Percentiles rank a stretch among this genome's conserved stretches.
Conservation (phyloP, 2,797 vertebrate species). For the Amblyopsis hoosieri region DNA sequence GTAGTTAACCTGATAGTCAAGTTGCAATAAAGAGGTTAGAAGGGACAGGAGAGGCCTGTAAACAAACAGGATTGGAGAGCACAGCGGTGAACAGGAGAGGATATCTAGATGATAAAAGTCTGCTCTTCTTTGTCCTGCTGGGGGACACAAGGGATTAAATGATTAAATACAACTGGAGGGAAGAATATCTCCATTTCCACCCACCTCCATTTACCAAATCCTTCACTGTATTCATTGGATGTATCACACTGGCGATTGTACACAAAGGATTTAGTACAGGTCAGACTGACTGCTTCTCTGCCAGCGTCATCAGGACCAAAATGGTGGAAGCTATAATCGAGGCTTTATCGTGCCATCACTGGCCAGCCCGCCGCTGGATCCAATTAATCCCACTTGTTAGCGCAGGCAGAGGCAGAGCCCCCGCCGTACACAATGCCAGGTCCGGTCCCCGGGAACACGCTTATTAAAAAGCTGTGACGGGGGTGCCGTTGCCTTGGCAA, state of each 20-base stretch:
- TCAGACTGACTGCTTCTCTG: constrained; percentile 12
- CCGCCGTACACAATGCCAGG: constrained; percentile 43
- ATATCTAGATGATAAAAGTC: constrained; percentile 49
- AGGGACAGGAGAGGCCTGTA: constrained; percentile 34
- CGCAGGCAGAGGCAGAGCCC: constrained; percentile 36
- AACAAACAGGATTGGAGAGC: constrained; percentile 62
- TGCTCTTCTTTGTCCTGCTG: constrained; percentile 49
- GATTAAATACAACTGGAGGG: constrained; percentile 41
- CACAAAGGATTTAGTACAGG: constrained; percentile 7
- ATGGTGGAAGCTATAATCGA: constrained; percentile 40
- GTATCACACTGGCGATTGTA: constrained; percentile 16
- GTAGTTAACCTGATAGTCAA: constrained; percentile 48
- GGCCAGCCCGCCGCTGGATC: constrained; percentile 33
- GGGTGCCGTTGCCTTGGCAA: constrained; percentile 60
- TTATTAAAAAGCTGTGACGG: constrained; percentile 62
- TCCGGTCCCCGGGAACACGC: constrained; percentile 43
- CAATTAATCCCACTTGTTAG: constrained; percentile 64
- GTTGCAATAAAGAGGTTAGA: constrained; percentile 26
- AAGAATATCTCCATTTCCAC: constrained; percentile 31
- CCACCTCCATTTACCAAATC: background rate
- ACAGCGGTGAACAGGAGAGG: constrained; percentile 53
- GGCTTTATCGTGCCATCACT: constrained; percentile 34
- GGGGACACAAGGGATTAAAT: constrained; percentile 53
- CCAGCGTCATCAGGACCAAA: constrained; percentile 20
- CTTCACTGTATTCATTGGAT: constrained; percentile 7